Evolutionary conservation across 2,888 invertebrate species (phyloP).

Genomic region (Frankliniella intonsa): DNA sequence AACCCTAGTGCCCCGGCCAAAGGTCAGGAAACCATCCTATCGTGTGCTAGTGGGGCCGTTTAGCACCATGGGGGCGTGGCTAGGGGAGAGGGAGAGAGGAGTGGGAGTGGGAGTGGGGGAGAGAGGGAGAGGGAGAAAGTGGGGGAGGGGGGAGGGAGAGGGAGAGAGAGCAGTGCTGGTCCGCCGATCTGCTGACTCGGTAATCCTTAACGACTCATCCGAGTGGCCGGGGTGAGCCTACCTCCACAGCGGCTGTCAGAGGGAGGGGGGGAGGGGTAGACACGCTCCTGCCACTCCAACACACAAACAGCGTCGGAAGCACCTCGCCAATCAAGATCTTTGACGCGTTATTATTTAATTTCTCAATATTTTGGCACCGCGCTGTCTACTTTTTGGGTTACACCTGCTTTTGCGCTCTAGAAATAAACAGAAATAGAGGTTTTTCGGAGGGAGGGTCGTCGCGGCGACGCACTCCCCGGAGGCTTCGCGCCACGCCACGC

Average conservation of each 20-base stretch:
- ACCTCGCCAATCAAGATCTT: too few relatives aligned
- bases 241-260: too few relatives aligned
- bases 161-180: neutral
- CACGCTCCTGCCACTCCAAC: too few relatives aligned
- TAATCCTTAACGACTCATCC: conserved; percentile 1
- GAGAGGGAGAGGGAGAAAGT: neutral
- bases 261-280: too few relatives aligned
- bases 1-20: too few relatives aligned
- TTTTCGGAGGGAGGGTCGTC: neutral
- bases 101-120: neutral
- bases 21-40: too few relatives aligned
- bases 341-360: too few relatives aligned
- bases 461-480: neutral
- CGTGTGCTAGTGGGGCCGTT: too few relatives aligned
- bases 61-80: too few relatives aligned
- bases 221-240: neutral
- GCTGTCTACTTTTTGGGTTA: neutral
- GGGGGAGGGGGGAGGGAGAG: neutral
- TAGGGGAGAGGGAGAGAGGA: neutral
- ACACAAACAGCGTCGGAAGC: too few relatives aligned
- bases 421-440: too few relatives aligned
- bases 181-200: neutral
- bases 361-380: too few relatives aligned
- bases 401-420: neutral
- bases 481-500: neutral